Conservation (phyloP, 2,888 invertebrate genomes). For the Chaitophorus viminalis region DNA sequence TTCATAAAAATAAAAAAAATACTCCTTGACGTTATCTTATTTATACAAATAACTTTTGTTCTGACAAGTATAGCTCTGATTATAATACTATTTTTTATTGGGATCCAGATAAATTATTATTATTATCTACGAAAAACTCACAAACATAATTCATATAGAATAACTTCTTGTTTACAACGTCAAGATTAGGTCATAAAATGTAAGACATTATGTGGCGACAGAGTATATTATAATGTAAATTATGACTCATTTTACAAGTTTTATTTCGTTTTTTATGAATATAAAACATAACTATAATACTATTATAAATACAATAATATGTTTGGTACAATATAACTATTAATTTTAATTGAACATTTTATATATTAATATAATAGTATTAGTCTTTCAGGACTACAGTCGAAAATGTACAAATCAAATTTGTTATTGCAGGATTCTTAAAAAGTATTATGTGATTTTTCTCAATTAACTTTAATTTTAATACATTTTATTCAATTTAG, state of each 20-base stretch:
- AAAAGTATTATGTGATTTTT: not conserved
- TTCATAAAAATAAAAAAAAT: conserved; percentile 25
- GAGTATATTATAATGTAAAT: not conserved
- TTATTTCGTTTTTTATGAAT: not conserved
- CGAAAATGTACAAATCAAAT: not conserved
- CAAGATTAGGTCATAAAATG: not conserved
- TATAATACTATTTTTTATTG: conserved; percentile 48
- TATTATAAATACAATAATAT: not conserved
- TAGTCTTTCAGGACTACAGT: not conserved
- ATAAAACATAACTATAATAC: not conserved
- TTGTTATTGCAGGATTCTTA: too few species aligned
- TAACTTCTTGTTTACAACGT: not conserved
- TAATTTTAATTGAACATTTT: too few species aligned
- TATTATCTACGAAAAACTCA: conserved; percentile 19
- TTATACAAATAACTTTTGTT: conserved; percentile 30
- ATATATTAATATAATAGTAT: too few species aligned
- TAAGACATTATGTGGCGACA: not conserved
- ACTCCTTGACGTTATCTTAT: conserved; percentile 43
- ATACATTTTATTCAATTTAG: not conserved
- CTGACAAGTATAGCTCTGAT: conserved; percentile 28
- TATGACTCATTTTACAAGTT: not conserved
- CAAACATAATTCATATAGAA: not conserved
- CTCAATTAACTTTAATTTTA: not conserved
- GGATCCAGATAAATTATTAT: conserved; percentile 17
- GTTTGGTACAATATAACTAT: too few species aligned